Percentiles rank a stretch among this genome's conserved stretches.
Conservation (phyloP, 2,888 invertebrate genomes). For the Rhagophthalmus giganteus region DNA sequence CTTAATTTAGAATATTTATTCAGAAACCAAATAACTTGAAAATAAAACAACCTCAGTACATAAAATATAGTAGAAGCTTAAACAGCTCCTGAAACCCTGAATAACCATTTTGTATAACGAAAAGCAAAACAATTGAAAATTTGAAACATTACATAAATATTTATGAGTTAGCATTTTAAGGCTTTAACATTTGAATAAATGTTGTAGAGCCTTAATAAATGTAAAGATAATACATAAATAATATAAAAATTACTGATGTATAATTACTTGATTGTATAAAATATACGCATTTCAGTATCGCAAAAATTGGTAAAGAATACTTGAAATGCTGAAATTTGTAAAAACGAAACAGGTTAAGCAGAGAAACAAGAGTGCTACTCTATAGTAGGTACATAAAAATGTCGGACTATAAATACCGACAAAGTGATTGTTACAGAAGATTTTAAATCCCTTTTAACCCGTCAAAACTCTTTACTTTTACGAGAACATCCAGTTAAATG, state of each 20-base stretch:
- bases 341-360: slow-evolving; percentile 51
- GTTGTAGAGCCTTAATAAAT: slow-evolving; percentile 40
- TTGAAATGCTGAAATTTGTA: slow-evolving; percentile 28
- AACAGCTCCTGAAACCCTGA: slow-evolving; percentile 62
- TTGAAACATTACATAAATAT: slow-evolving; percentile 6
- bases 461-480: slow-evolving; percentile 13
- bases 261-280: slow-evolving; percentile 26
- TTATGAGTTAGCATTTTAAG: not conserved
- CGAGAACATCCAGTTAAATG: slow-evolving; percentile 15
- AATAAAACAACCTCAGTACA: slow-evolving; percentile 57
- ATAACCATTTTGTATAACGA: slow-evolving; percentile 54
- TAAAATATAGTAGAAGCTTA: slow-evolving; percentile 55
- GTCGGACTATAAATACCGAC: slow-evolving; percentile 20
- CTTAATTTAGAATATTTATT: slow-evolving; percentile 49
- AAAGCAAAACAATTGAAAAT: slow-evolving; percentile 47
- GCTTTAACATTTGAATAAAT: slow-evolving; percentile 37
- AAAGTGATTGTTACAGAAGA: slow-evolving; percentile 49
- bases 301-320: slow-evolving; percentile 15
- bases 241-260: slow-evolving; percentile 36
- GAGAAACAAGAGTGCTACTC: slow-evolving; percentile 55
- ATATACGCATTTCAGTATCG: slow-evolving; percentile 16
- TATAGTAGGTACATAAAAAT: slow-evolving; percentile 29
- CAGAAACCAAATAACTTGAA: slow-evolving; percentile 57
- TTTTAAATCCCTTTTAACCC: slow-evolving; percentile 40
- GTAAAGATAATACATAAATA: slow-evolving; percentile 49